Conservation (phyloP, 2,888 invertebrate genomes). For the Papilio demoleus region DNA sequence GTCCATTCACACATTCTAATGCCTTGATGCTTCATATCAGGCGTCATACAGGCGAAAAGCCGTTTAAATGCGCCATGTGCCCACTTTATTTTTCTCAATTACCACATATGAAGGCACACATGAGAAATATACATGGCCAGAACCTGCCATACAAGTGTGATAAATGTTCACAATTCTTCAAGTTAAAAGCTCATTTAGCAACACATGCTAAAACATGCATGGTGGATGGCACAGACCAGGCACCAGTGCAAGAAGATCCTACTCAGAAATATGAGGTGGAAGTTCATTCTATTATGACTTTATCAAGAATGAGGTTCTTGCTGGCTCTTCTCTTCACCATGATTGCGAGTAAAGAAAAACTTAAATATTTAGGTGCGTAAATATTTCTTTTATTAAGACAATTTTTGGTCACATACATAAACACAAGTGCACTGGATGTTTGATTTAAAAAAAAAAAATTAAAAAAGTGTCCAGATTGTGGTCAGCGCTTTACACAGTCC, state of each 20-base stretch:
- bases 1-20: slow-evolving; percentile 92
- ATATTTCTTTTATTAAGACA: slow-evolving; percentile 51
- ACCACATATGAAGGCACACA: slow-evolving; percentile 94
- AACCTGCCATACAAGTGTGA: slow-evolving; percentile 90
- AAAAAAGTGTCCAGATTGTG: slow-evolving; percentile 91
- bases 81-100: slow-evolving; percentile 90
- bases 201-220: slow-evolving; percentile 83
- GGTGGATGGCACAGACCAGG: slow-evolving; percentile 56
- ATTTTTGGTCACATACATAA: slow-evolving; percentile 53
- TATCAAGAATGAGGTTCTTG: slow-evolving; percentile 90
- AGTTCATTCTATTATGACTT: slow-evolving; percentile 82
- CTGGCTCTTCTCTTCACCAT: slow-evolving; percentile 92
- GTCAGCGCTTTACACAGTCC: slow-evolving; percentile 91
- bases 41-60: slow-evolving; percentile 93
- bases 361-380: slow-evolving; percentile 90
- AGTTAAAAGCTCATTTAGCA: slow-evolving; percentile 89
- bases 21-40: slow-evolving; percentile 92
- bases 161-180: slow-evolving; percentile 89
- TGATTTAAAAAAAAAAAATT: too few species aligned
- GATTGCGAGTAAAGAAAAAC: slow-evolving; percentile 91
- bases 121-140: slow-evolving; percentile 92
- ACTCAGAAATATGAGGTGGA: slow-evolving; percentile 64
- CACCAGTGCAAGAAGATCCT: slow-evolving; percentile 59
- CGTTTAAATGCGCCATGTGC: slow-evolving; percentile 88
- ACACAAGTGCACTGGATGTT: slow-evolving; percentile 55